A percentile compares a stretch with the other conserved stretches of the same genome.
phyloP scores from a whole-genome alignment of 2,888 invertebrate genomes.

The Miltochrista miniata region DNA sequence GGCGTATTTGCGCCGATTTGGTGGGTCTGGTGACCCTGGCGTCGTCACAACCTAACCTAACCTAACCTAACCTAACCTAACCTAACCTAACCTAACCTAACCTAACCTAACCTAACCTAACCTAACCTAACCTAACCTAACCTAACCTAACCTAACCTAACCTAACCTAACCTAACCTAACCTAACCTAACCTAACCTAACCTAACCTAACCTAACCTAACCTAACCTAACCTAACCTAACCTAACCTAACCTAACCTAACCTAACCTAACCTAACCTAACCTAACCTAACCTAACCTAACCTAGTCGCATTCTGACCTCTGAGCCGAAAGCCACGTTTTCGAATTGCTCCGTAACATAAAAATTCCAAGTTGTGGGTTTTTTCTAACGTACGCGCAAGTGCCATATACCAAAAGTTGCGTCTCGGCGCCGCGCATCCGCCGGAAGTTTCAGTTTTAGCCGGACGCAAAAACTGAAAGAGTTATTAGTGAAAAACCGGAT shows the following conservation, averaged over 20 bases:
- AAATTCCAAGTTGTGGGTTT: too few species aligned
- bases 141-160: slow-evolving; percentile 7
- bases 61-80: slow-evolving; percentile 17
- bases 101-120: slow-evolving; percentile 9
- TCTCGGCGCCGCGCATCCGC: too few species aligned
- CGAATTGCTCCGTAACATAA: too few species aligned
- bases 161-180: slow-evolving; percentile 7
- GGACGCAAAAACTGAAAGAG: too few species aligned
- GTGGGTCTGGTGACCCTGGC: too few species aligned
- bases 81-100: slow-evolving; percentile 18
- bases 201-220: slow-evolving; percentile 7
- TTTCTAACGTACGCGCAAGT: too few species aligned
- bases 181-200: slow-evolving; percentile 7
- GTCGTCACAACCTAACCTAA: slow-evolving; percentile 13
- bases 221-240: slow-evolving; percentile 4
- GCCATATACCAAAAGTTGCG: too few species aligned
- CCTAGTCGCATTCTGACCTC: not conserved
- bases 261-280: slow-evolving; percentile 3
- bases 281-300: slow-evolving; percentile 6
- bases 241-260: slow-evolving; percentile 1
- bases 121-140: slow-evolving; percentile 7
- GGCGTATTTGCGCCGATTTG: too few species aligned
- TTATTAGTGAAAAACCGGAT: too few species aligned
- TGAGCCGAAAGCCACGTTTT: too few species aligned
- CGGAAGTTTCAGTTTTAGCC: too few species aligned